Conservation (phyloP, 1,140 invertebrate species). For the Dryas iulia region DNA sequence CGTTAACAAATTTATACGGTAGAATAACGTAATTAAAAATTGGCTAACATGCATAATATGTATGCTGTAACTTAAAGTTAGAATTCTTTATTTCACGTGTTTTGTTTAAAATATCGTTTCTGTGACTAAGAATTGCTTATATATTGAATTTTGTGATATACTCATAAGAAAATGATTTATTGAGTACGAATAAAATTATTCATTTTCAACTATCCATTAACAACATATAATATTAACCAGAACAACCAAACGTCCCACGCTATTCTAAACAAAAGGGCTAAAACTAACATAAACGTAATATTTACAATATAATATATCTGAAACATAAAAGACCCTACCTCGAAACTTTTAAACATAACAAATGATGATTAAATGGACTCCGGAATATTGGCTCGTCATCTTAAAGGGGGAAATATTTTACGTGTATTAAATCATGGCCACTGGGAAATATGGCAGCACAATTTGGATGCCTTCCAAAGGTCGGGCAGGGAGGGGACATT, state of each 20-base stretch:
- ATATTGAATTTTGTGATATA: too few relatives aligned
- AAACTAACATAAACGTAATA: background rate
- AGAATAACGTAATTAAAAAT: too few relatives aligned
- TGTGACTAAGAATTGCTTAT: too few relatives aligned
- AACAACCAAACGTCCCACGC: background rate
- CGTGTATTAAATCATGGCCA: slow-evolving; percentile 37
- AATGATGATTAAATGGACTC: slow-evolving; percentile 38
- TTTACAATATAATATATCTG: background rate
- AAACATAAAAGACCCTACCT: slow-evolving; percentile 7
- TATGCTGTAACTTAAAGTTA: too few relatives aligned
- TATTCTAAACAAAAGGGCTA: background rate
- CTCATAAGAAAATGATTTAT: too few relatives aligned
- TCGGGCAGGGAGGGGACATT: slow-evolving; percentile 31
- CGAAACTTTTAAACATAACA: slow-evolving; percentile 18
- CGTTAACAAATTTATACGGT: too few relatives aligned
- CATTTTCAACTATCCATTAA: too few relatives aligned
- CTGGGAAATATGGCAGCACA: slow-evolving; percentile 39
- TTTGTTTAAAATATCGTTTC: too few relatives aligned
- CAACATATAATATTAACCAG: too few relatives aligned
- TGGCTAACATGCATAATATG: too few relatives aligned
- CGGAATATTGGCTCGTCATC: slow-evolving; percentile 37
- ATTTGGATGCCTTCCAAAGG: slow-evolving; percentile 41
- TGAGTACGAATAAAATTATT: too few relatives aligned
- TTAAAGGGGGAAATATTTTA: slow-evolving; percentile 40
- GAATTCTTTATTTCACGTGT: too few relatives aligned